Percentiles rank a stretch among this genome's conserved stretches.
Conservation (phyloP, 2,888 invertebrate species). For the Nemoura dubitans region DNA sequence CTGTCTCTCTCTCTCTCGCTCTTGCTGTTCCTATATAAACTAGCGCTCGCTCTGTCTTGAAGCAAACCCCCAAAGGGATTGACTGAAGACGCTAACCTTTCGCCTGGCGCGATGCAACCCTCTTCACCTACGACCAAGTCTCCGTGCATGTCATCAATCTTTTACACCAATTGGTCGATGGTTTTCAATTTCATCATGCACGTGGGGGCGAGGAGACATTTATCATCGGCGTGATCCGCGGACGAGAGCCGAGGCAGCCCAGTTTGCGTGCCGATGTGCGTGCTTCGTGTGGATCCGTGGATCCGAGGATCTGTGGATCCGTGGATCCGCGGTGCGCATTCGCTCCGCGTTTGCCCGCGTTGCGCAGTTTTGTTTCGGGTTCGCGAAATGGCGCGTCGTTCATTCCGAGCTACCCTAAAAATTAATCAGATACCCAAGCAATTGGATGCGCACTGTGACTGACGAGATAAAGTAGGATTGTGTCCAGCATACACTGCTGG, state of each 20-base stretch:
- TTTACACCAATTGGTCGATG: slow-evolving; percentile 7
- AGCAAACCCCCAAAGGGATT: neutral
- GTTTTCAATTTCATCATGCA: neutral
- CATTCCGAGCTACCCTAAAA: neutral
- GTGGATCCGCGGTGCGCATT: too few relatives aligned
- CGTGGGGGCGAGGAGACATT: neutral
- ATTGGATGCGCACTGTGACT: too few relatives aligned
- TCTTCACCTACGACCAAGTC: slow-evolving; percentile 4
- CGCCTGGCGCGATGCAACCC: neutral
- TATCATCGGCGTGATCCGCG: neutral
- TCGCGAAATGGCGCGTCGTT: neutral
- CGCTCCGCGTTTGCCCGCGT: too few relatives aligned
- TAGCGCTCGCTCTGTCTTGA: neutral
- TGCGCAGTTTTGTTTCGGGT: too few relatives aligned
- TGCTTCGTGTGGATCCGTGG: too few relatives aligned
- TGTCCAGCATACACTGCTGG: neutral
- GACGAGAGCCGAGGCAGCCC: neutral
- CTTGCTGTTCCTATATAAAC: too few relatives aligned
- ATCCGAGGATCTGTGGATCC: too few relatives aligned
- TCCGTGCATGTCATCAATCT: slow-evolving; percentile 12
- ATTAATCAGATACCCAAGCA: neutral
- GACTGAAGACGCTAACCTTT: slow-evolving; percentile 12
- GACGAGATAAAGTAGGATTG: neutral
- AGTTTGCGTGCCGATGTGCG: too few relatives aligned
- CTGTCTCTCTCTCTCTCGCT: neutral